Base-by-base conservation (phyloP, 1,140 invertebrate species). In the Trichonephila clavipes region DNA sequence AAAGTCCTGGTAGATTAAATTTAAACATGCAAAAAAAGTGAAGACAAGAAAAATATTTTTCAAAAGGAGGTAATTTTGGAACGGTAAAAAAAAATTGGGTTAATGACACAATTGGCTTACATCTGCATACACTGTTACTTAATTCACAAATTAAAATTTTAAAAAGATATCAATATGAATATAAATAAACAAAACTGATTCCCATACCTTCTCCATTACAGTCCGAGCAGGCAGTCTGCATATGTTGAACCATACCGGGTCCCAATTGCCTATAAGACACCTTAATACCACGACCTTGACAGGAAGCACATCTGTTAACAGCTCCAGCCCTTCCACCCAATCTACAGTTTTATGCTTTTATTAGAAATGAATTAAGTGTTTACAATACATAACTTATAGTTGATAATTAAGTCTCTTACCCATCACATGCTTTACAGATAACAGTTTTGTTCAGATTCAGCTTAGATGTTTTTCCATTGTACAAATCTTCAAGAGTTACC, bases 151-250 rank as follows among this genome's bases (percentile, higher is more conserved):
- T 40, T 40, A 40, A 40, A 40, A 40, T 1, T 34, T 3, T 1
- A 40, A 40, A 40, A 40, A 40, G 34, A 40, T 28, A 28, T 40
- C 34, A 4, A 40, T 40, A 40, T 40, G 4, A 40, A 40, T 40
- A 40, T 40, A 40, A 40, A 40, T 40, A 1, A 40, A 12, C 51
- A 51, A 10, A 51, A 51, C 51, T 51, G 10, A 51, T 51, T 51
- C 10, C 83, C 87, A 94, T 94, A 95, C 96, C 97, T 95, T 97
- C 96, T 44, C 97, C 97, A 94, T 96, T 95, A 95, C 97, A 98
- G 59, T 94, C 94, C n/a, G 94, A 88, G 86, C 97, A 96, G 7
- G 94, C 94, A 7, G 95, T 92, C 83, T 96, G 95, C 95, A 96
- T 96, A 93, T 96, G 96, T 83, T 96, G 96, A 69, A 96, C 95